phyloP scores from a whole-genome alignment of 2,113 vertebrate genomes.

The Clarias batrachus region DNA sequence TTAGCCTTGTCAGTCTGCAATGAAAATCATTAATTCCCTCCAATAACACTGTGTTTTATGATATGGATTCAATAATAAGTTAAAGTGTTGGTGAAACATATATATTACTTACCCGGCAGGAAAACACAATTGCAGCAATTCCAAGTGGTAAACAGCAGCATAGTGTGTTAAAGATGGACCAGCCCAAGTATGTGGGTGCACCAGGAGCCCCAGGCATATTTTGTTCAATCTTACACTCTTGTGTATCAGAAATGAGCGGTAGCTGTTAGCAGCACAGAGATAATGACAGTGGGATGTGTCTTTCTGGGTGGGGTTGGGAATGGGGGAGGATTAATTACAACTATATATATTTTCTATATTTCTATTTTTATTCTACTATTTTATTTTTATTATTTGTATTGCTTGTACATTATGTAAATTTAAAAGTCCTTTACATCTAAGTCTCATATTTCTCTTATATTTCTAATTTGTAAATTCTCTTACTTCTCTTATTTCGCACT shows the following conservation, averaged over 20 bases:
- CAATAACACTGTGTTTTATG: too few species aligned
- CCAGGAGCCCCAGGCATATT: not conserved
- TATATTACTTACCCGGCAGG: slow-evolving; percentile 17
- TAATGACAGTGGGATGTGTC: not conserved
- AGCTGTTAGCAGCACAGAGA: not conserved
- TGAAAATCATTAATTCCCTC: not conserved
- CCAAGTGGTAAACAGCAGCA: slow-evolving; percentile 45
- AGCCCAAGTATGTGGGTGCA: slow-evolving; percentile 33
- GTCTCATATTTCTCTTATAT: too few species aligned
- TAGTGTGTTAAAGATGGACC: slow-evolving; percentile 46
- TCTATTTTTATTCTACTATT: too few species aligned
- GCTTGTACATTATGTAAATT: too few species aligned
- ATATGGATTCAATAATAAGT: not conserved
- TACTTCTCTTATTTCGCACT: too few species aligned
- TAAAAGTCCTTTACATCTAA: too few species aligned
- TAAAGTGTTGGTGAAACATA: not conserved
- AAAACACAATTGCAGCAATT: slow-evolving; percentile 30
- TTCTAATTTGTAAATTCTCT: too few species aligned
- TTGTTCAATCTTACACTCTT: not conserved
- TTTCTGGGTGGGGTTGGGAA: not conserved
- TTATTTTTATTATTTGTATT: too few species aligned
- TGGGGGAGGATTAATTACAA: not conserved
- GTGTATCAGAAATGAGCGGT: not conserved
- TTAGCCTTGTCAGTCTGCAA: slow-evolving; percentile 44
- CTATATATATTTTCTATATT: too few species aligned